A percentile compares a stretch with the other conserved stretches of the same genome.
Conservation (phyloP, 2,113 vertebrate species). For the Tetrax tetrax region DNA sequence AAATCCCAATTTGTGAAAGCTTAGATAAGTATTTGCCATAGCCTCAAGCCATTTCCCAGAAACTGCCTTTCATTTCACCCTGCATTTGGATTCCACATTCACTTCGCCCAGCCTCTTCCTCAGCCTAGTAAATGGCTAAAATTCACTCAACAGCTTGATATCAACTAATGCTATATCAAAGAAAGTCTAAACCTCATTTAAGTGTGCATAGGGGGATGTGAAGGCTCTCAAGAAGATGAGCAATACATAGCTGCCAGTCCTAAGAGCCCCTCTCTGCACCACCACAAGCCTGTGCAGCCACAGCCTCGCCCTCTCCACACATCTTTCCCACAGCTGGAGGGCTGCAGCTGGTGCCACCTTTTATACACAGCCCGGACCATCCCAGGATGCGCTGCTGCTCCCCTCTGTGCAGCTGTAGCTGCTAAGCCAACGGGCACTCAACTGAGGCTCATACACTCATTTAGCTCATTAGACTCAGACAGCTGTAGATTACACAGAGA, state of each 20-base stretch:
- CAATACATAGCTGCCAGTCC: background rate
- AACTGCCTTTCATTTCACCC: background rate
- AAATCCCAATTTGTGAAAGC: background rate
- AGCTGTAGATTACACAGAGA: constrained; percentile 9
- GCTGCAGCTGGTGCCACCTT: constrained; percentile 29
- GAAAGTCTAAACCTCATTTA: background rate
- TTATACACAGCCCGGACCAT: background rate
- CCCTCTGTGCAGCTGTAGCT: background rate
- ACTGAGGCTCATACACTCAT: background rate
- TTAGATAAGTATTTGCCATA: background rate
- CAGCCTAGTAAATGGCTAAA: background rate
- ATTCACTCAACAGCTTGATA: background rate
- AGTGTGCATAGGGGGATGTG: background rate
- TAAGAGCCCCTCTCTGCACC: background rate
- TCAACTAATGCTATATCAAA: background rate
- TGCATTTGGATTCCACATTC: background rate
- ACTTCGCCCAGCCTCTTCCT: background rate
- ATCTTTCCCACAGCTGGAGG: background rate
- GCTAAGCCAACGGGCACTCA: background rate
- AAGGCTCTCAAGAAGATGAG: background rate
- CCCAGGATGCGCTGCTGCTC: background rate
- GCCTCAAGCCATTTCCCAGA: background rate
- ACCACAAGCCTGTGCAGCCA: background rate
- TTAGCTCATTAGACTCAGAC: constrained; percentile 25
- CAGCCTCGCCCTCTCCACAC: background rate